phyloP scores from a whole-genome alignment of 2,113 vertebrate genomes.

The Ptychochromis oligacanthus region DNA sequence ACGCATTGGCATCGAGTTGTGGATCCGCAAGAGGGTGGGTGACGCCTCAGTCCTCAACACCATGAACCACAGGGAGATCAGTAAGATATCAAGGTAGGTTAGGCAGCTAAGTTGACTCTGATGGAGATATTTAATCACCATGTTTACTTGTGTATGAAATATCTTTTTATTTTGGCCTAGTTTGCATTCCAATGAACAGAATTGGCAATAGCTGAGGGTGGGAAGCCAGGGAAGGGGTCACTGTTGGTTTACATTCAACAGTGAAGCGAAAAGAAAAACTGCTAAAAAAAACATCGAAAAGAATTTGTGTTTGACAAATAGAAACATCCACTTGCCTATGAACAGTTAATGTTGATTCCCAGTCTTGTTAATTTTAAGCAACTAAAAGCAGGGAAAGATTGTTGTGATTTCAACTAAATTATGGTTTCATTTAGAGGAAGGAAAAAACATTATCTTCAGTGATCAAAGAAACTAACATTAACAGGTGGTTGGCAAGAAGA shows the following conservation, averaged over 20 bases:
- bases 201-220: neutral
- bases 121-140: neutral
- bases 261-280: neutral
- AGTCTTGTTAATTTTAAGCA: rapidly evolving
- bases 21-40: slow-evolving; percentile 84
- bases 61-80: slow-evolving; percentile 83
- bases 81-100: slow-evolving; percentile 81
- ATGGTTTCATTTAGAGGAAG: neutral
- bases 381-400: neutral
- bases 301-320: neutral
- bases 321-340: neutral
- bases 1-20: slow-evolving; percentile 81
- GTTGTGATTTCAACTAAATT: neutral
- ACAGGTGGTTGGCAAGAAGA: neutral
- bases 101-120: neutral
- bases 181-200: neutral
- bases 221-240: neutral
- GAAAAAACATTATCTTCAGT: neutral
- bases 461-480: neutral
- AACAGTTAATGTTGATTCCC: rapidly evolving
- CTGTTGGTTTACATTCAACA: neutral
- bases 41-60: slow-evolving; percentile 82
- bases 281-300: neutral
- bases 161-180: rapidly evolving
- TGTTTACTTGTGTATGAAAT: neutral